Conservation (phyloP, 2,888 invertebrate genomes). For the Cerastoderma edule region DNA sequence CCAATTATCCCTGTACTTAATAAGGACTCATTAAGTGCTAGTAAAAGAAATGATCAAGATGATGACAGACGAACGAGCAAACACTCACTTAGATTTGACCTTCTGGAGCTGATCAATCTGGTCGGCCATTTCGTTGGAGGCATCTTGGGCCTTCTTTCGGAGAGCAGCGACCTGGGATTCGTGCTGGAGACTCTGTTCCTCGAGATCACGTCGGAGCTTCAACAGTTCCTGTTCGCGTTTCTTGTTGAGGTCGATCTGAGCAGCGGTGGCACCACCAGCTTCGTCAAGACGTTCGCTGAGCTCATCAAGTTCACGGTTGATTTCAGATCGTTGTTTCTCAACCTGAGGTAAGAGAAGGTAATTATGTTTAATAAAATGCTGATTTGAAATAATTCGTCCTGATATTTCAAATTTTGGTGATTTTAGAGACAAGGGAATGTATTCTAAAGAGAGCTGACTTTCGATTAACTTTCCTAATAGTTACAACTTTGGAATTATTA, state of each 20-base stretch:
- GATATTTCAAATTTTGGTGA: not conserved
- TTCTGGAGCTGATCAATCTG: conserved; percentile 99
- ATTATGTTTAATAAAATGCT: not conserved
- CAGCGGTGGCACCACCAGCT: conserved; percentile 99
- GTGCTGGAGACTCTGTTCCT: conserved; percentile 99
- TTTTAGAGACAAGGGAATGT: not conserved
- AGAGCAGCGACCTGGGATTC: conserved; percentile 98
- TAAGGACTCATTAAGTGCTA: not conserved
- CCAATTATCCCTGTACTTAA: not conserved
- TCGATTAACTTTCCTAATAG: not conserved
- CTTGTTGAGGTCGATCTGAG: conserved; percentile 98
- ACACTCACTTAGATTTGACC: conserved; percentile 95
- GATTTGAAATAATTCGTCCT: not conserved
- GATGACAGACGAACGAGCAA: no score
- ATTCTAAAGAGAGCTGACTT: not conserved
- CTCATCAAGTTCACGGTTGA: conserved; percentile 98
- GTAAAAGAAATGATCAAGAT: not conserved
- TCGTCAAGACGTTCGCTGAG: conserved; percentile 89
- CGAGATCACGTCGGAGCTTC: conserved; percentile 98
- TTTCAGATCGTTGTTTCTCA: conserved; percentile 98
- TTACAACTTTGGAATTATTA: no score
- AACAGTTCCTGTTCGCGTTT: conserved; percentile 99
- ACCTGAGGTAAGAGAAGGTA: conserved; percentile 85
- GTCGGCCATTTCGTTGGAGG: conserved; percentile 99
- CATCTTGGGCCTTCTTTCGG: conserved; percentile 99